Conservation (phyloP, 2,113 vertebrate species). For the Oplegnathus fasciatus region DNA sequence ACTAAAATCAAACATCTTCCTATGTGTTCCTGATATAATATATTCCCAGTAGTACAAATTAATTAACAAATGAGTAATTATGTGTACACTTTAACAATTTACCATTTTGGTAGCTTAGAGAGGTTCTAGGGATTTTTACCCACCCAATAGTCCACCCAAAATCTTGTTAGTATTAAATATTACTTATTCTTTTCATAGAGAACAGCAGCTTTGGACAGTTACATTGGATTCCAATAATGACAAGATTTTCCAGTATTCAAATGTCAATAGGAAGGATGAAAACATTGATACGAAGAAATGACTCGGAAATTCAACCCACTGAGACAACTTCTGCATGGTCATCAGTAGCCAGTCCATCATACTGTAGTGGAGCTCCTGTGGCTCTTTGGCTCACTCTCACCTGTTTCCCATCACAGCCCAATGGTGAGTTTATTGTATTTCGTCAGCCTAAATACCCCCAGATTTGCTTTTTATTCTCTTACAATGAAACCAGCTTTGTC, state of each 20-base stretch:
- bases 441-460: conserved; percentile 56
- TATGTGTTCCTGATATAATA: not conserved
- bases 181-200: not conserved
- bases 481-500: conserved; percentile 48
- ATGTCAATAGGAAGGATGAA: not conserved
- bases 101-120: not conserved
- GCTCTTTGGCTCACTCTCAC: conserved; percentile 39
- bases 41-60: not conserved
- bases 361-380: conserved; percentile 2
- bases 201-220: not conserved
- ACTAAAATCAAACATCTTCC: not conserved
- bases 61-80: not conserved
- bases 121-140: not conserved
- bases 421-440: conserved; percentile 64
- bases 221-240: not conserved
- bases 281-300: conserved; percentile 21
- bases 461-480: conserved; percentile 61
- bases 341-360: conserved; percentile 17
- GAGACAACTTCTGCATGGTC: conserved; percentile 6
- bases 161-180: not conserved
- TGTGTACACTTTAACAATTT: not conserved
- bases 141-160: not conserved
- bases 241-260: not conserved
- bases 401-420: conserved; percentile 57
- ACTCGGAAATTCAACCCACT: conserved; percentile 1